A percentile compares a stretch with the other conserved stretches of the same genome.
These are phyloP conservation scores for Coelopa frigida DNA, from an alignment of 1,140 invertebrate genomes.

Conservation along the genomic window DNA sequence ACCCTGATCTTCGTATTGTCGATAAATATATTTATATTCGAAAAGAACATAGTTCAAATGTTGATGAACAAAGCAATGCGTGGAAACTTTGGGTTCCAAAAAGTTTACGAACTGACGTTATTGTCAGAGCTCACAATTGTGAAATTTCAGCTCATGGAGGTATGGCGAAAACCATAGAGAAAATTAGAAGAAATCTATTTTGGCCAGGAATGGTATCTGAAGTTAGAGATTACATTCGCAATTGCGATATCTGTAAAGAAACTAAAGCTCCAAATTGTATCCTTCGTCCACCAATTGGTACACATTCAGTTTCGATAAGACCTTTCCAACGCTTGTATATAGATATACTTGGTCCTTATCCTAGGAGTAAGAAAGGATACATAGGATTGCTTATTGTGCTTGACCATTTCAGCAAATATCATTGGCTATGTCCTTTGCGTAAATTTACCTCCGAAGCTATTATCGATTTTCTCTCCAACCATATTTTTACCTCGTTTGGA, in stretches of 20 bases:
- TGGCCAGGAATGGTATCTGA: neutral
- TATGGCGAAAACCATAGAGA: neutral
- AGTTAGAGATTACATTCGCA: neutral
- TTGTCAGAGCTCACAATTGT: neutral
- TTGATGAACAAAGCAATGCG: neutral
- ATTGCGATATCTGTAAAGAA: neutral
- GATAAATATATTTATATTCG: neutral
- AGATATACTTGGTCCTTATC: slow-evolving; percentile 8
- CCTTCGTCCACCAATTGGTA: neutral
- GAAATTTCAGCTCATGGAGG: neutral
- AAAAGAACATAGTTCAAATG: neutral
- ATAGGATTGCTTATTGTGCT: slow-evolving; percentile 1
- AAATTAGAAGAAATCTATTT: neutral
- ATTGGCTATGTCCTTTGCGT: neutral
- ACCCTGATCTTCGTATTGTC: neutral
- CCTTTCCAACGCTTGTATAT: slow-evolving; percentile 5
- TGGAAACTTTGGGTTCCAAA: slow-evolving; percentile 5
- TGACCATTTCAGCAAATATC: slow-evolving; percentile 9
- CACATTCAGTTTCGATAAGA: neutral
- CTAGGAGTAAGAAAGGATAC: neutral
- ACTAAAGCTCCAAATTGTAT: slow-evolving; percentile 3
- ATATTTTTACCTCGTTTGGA: neutral
- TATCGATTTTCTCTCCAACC: neutral
- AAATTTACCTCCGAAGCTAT: neutral
- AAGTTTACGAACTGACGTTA: neutral